These are phyloP conservation scores for Synanthedon andrenaeformis DNA, from an alignment of 2,888 invertebrate species.

Conservation along the genomic window DNA sequence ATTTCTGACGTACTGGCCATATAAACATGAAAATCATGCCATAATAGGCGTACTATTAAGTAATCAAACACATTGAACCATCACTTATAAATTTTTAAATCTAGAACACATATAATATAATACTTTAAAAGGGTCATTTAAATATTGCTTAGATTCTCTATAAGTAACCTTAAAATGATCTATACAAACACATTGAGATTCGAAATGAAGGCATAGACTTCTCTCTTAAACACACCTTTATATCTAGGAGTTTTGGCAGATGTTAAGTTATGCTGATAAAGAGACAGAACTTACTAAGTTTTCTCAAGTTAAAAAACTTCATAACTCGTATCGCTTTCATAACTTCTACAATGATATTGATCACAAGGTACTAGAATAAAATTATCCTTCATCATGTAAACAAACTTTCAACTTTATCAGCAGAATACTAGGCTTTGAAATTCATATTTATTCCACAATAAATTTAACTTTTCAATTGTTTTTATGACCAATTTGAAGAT, in stretches of 20 bases:
- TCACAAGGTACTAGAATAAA: background rate
- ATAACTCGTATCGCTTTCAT: background rate
- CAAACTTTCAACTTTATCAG: background rate
- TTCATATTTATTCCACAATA: background rate
- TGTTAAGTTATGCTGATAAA: too few relatives aligned
- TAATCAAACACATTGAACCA: too few relatives aligned
- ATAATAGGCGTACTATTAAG: too few relatives aligned
- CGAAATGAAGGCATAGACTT: constrained; percentile 28
- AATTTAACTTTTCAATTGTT: too few relatives aligned
- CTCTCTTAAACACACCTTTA: constrained; percentile 19
- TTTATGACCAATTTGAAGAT: too few relatives aligned
- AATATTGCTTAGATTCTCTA: constrained; percentile 54
- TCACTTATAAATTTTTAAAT: background rate
- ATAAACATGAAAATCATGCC: too few relatives aligned
- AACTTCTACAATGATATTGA: background rate
- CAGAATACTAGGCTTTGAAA: background rate
- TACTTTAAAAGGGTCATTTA: constrained; percentile 7
- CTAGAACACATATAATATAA: background rate
- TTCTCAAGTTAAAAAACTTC: background rate
- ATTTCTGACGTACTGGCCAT: too few relatives aligned
- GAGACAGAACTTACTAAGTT: too few relatives aligned
- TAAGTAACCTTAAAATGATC: constrained; percentile 22
- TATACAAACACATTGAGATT: constrained; percentile 16
- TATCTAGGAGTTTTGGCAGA: background rate
- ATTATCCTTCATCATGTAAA: background rate